phyloP scores from a whole-genome alignment of 92 coral and sea anemone genomes.

The Actinostola sp. region DNA sequence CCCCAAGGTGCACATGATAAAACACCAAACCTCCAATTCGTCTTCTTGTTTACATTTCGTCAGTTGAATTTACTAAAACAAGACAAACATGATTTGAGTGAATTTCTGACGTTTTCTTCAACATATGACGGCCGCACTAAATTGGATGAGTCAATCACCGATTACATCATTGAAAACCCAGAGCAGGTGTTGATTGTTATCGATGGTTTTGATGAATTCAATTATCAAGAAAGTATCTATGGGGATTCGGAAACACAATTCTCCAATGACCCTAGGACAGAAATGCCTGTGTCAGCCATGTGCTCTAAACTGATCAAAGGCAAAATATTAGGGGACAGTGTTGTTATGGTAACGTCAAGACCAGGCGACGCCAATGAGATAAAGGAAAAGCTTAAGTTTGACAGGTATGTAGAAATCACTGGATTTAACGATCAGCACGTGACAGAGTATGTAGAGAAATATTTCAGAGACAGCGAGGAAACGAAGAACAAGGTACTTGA shows the following conservation, averaged over 20 bases:
- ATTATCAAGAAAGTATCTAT: background rate
- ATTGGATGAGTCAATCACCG: slow-evolving; percentile 25
- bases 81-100: background rate
- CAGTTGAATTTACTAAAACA: slow-evolving; percentile 13
- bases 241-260: slow-evolving; percentile 4
- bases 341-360: slow-evolving; percentile 45
- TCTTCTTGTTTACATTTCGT: slow-evolving; percentile 25
- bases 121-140: background rate
- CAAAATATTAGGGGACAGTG: slow-evolving; percentile 18
- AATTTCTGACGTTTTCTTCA: slow-evolving; percentile 12
- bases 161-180: slow-evolving; percentile 17
- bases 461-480: slow-evolving; percentile 21
- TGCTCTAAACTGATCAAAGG: slow-evolving; percentile 34
- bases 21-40: slow-evolving; percentile 13
- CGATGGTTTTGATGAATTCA: slow-evolving; percentile 54
- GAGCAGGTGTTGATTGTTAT: slow-evolving; percentile 33
- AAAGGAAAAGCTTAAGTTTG: slow-evolving; percentile 15
- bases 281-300: slow-evolving; percentile 44
- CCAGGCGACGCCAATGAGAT: slow-evolving; percentile 48
- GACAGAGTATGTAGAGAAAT: slow-evolving; percentile 34
- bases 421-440: slow-evolving; percentile 55
- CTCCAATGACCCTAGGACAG: slow-evolving; percentile 5
- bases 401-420: slow-evolving; percentile 44
- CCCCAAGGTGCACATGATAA: no score
- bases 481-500: slow-evolving; percentile 2